Evolutionary conservation across 2,888 invertebrate genomes (phyloP).

Genomic region (Anodontia alba): DNA sequence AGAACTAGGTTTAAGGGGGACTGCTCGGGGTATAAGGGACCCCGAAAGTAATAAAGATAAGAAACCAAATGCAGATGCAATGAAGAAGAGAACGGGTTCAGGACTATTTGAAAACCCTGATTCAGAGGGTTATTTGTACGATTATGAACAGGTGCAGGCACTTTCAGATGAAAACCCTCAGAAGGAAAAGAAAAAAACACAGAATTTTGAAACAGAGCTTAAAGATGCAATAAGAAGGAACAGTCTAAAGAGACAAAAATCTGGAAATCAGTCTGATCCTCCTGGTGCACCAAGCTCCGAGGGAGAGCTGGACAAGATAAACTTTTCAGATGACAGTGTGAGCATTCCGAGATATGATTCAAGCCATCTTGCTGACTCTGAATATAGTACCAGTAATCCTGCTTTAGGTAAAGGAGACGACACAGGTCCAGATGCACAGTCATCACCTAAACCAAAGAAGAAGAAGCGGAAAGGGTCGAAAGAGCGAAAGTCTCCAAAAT

Average conservation of each 20-base stretch:
- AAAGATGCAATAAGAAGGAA: constrained; percentile 59
- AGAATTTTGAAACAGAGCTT: constrained; percentile 59
- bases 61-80: constrained; percentile 21
- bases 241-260: constrained; percentile 55
- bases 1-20: constrained; percentile 38
- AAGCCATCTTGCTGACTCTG: constrained; percentile 20
- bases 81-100: constrained; percentile 39
- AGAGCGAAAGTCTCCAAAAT: constrained; percentile 64
- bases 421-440: constrained; percentile 59
- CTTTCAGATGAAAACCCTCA: constrained; percentile 40
- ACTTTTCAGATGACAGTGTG: constrained; percentile 27
- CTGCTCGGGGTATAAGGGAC: constrained; percentile 20
- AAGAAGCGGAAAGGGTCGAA: constrained; percentile 64
- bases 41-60: constrained; percentile 10
- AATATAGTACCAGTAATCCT: constrained; percentile 43
- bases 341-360: constrained; percentile 41
- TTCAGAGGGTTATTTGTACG: constrained; percentile 67
- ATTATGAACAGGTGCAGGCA: constrained; percentile 64
- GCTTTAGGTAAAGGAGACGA: constrained; percentile 57
- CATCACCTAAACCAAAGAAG: constrained; percentile 66
- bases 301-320: constrained; percentile 15
- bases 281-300: constrained; percentile 14
- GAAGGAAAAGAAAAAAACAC: constrained; percentile 30
- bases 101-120: constrained; percentile 68
- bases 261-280: constrained; percentile 31